Evolutionary conservation across 2,113 vertebrate genomes (phyloP).

Genomic region (Trematomus loennbergii): DNA sequence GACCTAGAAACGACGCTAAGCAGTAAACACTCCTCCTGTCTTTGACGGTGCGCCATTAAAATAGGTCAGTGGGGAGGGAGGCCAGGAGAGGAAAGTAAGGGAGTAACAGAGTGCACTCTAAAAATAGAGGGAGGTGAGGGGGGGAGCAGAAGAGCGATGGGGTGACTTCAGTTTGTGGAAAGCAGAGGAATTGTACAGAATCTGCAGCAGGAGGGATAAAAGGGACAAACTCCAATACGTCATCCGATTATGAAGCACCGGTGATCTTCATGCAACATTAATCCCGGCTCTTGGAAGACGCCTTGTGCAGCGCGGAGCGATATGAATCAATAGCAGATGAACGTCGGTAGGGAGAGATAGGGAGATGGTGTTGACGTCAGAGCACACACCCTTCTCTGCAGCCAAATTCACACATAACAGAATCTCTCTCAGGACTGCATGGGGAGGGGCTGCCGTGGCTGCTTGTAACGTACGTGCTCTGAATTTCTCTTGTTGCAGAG

Average conservation of each 20-base stretch:
- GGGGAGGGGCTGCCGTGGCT: conserved; percentile 77
- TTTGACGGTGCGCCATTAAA: conserved; percentile 80
- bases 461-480: conserved; percentile 75
- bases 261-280: conserved; percentile 53
- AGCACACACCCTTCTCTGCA: conserved; percentile 78
- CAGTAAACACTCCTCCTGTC: conserved; percentile 80
- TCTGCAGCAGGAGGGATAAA: conserved; percentile 50
- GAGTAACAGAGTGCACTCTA: conserved; percentile 77
- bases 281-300: conserved; percentile 14
- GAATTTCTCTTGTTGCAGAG: conserved; percentile 66
- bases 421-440: conserved; percentile 64
- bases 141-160: conserved; percentile 36
- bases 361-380: conserved; percentile 76
- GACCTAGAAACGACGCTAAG: conserved; percentile 82
- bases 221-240: conserved; percentile 33
- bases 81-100: conserved; percentile 53
- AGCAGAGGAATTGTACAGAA: conserved; percentile 71
- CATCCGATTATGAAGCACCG: conserved; percentile 51
- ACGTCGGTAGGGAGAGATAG: conserved; percentile 38
- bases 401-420: conserved; percentile 70
- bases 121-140: conserved; percentile 78
- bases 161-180: conserved; percentile 54
- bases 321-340: conserved; percentile 45
- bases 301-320: conserved; percentile 33
- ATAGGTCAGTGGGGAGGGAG: conserved; percentile 84